Conservation (phyloP, 2,113 vertebrate genomes). For the Microcebus lehilahytsara region DNA sequence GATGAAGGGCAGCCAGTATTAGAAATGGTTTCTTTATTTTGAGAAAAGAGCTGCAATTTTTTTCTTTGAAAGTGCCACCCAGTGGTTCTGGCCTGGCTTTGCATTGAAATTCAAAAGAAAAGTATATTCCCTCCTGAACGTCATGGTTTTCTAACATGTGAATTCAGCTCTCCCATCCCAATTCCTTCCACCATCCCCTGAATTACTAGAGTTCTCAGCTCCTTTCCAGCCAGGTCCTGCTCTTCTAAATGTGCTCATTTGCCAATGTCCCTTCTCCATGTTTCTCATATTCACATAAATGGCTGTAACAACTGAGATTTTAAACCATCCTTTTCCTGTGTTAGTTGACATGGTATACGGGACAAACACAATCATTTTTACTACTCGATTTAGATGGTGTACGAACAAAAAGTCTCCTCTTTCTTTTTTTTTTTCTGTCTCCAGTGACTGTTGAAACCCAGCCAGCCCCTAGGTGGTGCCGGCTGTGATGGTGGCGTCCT, state of each 20-base stretch:
- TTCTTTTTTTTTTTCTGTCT: neutral
- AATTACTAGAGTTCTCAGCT: neutral
- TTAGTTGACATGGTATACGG: neutral
- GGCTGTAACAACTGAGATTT: neutral
- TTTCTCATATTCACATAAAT: neutral
- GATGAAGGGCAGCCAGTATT: neutral
- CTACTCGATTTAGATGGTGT: neutral
- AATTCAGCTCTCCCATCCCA: neutral
- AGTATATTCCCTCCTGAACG: neutral
- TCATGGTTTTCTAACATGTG: rapidly evolving
- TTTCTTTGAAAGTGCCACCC: conserved; percentile 33
- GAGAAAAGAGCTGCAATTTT: neutral
- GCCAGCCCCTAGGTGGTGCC: neutral
- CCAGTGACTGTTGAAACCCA: neutral
- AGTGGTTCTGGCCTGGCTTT: conserved; percentile 22
- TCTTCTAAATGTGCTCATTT: neutral
- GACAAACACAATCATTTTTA: neutral
- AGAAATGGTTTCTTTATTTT: neutral
- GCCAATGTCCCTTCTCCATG: neutral
- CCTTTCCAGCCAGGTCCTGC: neutral
- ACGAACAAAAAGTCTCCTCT: neutral
- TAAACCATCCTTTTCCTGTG: neutral
- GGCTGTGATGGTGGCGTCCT: neutral
- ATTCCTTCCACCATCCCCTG: neutral
- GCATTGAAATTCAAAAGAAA: neutral